Conservation (phyloP, 2,113 vertebrate genomes). For the Callospermophilus lateralis region DNA sequence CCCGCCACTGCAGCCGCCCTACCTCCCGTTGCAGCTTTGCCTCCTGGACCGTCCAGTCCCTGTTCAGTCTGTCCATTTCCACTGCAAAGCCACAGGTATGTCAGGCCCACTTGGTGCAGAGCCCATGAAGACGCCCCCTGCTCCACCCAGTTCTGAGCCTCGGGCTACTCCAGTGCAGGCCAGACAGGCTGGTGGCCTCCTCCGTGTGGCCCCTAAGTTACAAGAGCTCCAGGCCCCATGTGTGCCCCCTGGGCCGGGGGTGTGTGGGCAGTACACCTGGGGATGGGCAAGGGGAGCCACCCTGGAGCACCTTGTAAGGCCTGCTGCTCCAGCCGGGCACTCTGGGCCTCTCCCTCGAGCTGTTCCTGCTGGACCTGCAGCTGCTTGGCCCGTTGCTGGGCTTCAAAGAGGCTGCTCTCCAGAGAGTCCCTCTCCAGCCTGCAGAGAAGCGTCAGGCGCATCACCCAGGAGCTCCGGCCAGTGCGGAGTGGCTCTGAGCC, state of each 20-base stretch:
- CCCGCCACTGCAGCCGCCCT: constrained; percentile 81
- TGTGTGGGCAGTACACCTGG: neutral
- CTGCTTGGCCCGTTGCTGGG: constrained; percentile 85
- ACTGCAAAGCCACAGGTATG: neutral
- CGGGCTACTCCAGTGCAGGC: neutral
- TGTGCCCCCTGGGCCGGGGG: fast-evolving
- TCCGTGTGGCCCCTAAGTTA: too few species aligned
- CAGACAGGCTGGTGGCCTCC: fast-evolving
- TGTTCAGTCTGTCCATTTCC: constrained; percentile 67
- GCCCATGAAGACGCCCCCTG: fast-evolving
- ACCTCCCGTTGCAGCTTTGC: constrained; percentile 81
- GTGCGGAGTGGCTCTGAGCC: fast-evolving
- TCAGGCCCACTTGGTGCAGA: fast-evolving
- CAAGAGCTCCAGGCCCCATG: fast-evolving
- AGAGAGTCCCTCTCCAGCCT: constrained; percentile 91
- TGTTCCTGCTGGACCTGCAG: constrained; percentile 86
- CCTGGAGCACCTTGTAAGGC: constrained; percentile 87
- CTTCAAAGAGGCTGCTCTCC: constrained; percentile 89
- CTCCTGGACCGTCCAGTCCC: constrained; percentile 81
- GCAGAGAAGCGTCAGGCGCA: constrained; percentile 5
- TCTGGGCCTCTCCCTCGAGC: constrained; percentile 86
- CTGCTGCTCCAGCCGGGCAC: constrained; percentile 85
- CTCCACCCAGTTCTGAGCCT: neutral
- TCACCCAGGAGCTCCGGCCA: neutral
- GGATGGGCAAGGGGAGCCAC: fast-evolving